Base-by-base conservation (phyloP, 2,797 vertebrate genomes). In the Remorina albescens region DNA sequence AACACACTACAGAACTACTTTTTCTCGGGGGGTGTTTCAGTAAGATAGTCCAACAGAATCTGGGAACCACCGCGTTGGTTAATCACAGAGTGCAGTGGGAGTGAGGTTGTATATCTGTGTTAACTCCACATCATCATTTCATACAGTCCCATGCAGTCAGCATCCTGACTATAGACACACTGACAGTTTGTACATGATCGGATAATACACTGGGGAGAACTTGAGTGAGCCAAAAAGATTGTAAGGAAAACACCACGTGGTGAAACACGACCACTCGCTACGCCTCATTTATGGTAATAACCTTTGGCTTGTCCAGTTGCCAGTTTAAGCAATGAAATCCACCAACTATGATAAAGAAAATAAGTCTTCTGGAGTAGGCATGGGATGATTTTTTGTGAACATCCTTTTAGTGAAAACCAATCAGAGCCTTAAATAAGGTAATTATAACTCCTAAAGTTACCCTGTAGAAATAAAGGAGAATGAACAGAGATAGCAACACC, bases 31-130 rank as follows among this genome's bases (percentile, higher is more conserved):
- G 26, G 46, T 63, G 55, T 10, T 36, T 56, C 37, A 59, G 18
- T 16, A 23, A 56, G 16, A 16, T 23, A 39, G 19, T n/a, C n/a
- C n/a, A n/a, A n/a, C 59, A 57, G 25, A 56, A 25, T 62, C 7
- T 23, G 36, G 66, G 36, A 36, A 25, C 59, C 25, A 47, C 69
- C 58, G 61, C 26, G 46, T 51, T n/a, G 57, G 47, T 50, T 60
- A 26, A 39, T 26, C 41, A 19, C 70, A 57, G 44, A 53, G n/a
- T 36, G 42, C 37, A 44, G 37, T 25, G 21, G 15, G 11, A 21
- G 4, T 62, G 37, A 26, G 46, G n/a, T 8, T 66, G 18, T 51
- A 44, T 36, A 53, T 32, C 49, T 39, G 19, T 26, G 10, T 63
- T n/a, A 32, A 50, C 39, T 34, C 37, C 26, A 46, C 58, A 46